Conservation (phyloP, 2,888 invertebrate species). For the Eristalinus sepulchralis region DNA sequence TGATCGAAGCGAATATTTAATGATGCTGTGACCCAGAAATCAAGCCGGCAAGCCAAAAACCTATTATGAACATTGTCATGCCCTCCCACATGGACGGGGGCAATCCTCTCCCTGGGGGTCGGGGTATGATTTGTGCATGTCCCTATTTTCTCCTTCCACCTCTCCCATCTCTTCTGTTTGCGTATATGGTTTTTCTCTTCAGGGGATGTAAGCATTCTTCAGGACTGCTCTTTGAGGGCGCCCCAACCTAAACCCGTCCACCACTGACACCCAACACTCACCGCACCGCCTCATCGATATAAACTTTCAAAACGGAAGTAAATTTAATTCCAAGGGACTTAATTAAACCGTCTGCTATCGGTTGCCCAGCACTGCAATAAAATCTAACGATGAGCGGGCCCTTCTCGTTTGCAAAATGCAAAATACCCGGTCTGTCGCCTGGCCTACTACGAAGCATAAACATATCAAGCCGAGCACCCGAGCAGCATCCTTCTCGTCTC, state of each 20-base stretch:
- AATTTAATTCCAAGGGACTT: constrained; percentile 27
- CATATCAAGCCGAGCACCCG: not conserved
- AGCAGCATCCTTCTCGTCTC: not conserved
- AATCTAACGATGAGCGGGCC: not conserved
- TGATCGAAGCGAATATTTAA: constrained; percentile 61
- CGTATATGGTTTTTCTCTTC: not conserved
- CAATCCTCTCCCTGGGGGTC: not conserved
- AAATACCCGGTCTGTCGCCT: constrained; percentile 22
- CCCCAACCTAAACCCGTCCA: not conserved
- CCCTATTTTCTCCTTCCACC: not conserved
- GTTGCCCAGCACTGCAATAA: not conserved
- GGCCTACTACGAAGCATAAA: not conserved
- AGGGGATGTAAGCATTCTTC: not conserved
- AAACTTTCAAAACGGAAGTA: constrained; percentile 2
- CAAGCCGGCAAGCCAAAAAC: constrained; percentile 62
- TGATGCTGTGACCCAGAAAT: constrained; percentile 56
- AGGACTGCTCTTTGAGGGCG: not conserved
- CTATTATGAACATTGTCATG: constrained; percentile 40
- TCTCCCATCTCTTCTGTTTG: not conserved
- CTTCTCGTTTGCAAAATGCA: constrained; percentile 31
- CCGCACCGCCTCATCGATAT: not conserved
- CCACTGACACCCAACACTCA: not conserved
- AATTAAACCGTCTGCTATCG: constrained; percentile 29
- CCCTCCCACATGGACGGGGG: not conserved
- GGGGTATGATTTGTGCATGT: constrained; percentile 37